Percentiles rank a stretch among this genome's conserved stretches.
phyloP scores from a whole-genome alignment of 2,888 invertebrate species.

The Himalopsyche anomala region DNA sequence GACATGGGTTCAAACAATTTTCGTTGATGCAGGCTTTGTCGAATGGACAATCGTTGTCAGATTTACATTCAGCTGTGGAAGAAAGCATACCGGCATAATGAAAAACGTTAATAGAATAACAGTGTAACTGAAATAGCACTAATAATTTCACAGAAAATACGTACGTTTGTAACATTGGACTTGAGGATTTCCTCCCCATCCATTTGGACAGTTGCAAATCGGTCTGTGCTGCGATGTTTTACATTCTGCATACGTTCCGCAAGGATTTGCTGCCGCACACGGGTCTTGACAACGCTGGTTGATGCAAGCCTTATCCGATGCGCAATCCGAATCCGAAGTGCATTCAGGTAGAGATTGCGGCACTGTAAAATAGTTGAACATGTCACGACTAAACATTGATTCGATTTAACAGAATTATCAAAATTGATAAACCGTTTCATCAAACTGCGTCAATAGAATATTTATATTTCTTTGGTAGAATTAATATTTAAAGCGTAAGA shows the following conservation, averaged over 20 bases:
- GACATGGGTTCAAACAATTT: slow-evolving; percentile 89
- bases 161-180: slow-evolving; percentile 91
- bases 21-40: slow-evolving; percentile 88
- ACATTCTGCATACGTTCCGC: slow-evolving; percentile 89
- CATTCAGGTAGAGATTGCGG: slow-evolving; percentile 81
- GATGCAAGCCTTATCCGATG: slow-evolving; percentile 87
- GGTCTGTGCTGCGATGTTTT: slow-evolving; percentile 87
- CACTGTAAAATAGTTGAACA: slow-evolving; percentile 68
- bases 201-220: slow-evolving; percentile 88
- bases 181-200: slow-evolving; percentile 93
- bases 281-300: slow-evolving; percentile 88
- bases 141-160: slow-evolving; percentile 68
- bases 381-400: not conserved
- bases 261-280: slow-evolving; percentile 85
- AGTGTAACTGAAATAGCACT: not conserved
- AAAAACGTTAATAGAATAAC: not conserved
- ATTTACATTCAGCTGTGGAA: slow-evolving; percentile 86
- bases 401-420: too few species aligned
- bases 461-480: not conserved
- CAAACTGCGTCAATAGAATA: too few species aligned
- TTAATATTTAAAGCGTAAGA: not conserved
- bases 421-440: too few species aligned
- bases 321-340: slow-evolving; percentile 84
- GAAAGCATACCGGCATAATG: slow-evolving; percentile 62
- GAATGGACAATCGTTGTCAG: slow-evolving; percentile 88